Base-by-base conservation (phyloP, 2,113 vertebrate species). In the Sceloporus undulatus region DNA sequence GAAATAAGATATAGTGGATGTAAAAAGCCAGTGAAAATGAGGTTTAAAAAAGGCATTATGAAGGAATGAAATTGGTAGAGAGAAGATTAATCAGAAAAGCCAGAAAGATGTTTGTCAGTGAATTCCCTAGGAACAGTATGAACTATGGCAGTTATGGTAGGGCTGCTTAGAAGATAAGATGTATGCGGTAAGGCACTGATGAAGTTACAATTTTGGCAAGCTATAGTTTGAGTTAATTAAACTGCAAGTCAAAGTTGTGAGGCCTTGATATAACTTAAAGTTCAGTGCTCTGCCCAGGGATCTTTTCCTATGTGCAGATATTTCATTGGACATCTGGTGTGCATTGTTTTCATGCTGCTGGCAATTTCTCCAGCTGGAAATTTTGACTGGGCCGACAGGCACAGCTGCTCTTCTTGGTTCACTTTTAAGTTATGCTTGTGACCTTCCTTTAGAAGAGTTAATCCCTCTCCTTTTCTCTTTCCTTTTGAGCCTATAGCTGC, bases 341-440 rank as follows among this genome's bases (percentile, higher is more conserved):
- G 84, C 87, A 81, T 96, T 96, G 92, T 96, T 97, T 96, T 96
- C 95, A 94, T 97, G 92, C 91, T 96, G 94, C 94, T 94, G 91
- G 91, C 94, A 94, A 95, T 95, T 94, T 95, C 92, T 97, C 91
- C 96, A 95, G 95, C 95, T 96, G 95, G 92, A 95, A 93, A 88
- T 94, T 90, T 95, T 90, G 89, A 92, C 93, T 96, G 92, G 27
- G 89, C 92, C 96, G 94, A 95, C 93, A 96, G 95, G 94, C 94
- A 93, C 95, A 97, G 96, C 95, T 97, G 95, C 92, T 96, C 89
- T 93, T 95, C 93, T 96, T 92, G 89, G 92, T 94, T 95, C 93
- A 92, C 94, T 96, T 96, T 92, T 96, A 96, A 97, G 95, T 96
- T 94, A 95, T 95, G 94, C 93, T 96, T 97, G 95, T 97, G 96